These are phyloP conservation scores for Blastobasis adustella DNA, from an alignment of 2,888 invertebrate species.

Conservation along the genomic window DNA sequence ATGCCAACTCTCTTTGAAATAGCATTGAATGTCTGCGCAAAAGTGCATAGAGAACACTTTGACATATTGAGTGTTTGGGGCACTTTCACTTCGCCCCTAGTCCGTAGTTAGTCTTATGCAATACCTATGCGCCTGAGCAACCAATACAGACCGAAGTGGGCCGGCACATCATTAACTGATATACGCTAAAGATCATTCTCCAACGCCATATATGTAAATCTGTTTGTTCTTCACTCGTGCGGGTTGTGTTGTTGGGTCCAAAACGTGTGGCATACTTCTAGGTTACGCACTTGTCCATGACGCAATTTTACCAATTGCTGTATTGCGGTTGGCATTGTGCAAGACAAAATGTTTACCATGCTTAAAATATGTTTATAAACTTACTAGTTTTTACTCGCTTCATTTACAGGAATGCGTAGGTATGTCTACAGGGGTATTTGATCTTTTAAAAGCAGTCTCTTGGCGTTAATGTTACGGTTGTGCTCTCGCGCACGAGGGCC, in stretches of 20 bases:
- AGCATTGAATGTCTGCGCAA: no score
- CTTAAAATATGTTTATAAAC: no score
- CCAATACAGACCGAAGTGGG: slow-evolving; percentile 25
- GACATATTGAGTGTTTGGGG: no score
- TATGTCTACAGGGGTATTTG: no score
- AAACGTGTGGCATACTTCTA: not conserved
- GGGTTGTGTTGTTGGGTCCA: not conserved
- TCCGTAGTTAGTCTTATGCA: slow-evolving; percentile 22
- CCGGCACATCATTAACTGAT: slow-evolving; percentile 28
- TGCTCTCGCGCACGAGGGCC: no score
- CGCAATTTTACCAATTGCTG: slow-evolving; percentile 11
- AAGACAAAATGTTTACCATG: slow-evolving; percentile 3
- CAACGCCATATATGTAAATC: not conserved
- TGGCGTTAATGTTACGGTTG: no score
- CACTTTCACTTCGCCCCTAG: no score
- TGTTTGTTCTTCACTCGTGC: not conserved
- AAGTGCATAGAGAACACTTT: no score
- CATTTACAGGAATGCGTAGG: no score
- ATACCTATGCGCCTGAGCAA: slow-evolving; percentile 24
- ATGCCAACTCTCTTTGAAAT: no score
- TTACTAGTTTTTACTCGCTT: no score
- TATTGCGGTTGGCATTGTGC: slow-evolving; percentile 7
- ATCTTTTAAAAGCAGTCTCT: no score
- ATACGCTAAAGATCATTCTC: slow-evolving; percentile 25
- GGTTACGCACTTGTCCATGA: slow-evolving; percentile 1